Evolutionary conservation across 2,888 invertebrate species (phyloP).

Genomic region (Athalia rosae): DNA sequence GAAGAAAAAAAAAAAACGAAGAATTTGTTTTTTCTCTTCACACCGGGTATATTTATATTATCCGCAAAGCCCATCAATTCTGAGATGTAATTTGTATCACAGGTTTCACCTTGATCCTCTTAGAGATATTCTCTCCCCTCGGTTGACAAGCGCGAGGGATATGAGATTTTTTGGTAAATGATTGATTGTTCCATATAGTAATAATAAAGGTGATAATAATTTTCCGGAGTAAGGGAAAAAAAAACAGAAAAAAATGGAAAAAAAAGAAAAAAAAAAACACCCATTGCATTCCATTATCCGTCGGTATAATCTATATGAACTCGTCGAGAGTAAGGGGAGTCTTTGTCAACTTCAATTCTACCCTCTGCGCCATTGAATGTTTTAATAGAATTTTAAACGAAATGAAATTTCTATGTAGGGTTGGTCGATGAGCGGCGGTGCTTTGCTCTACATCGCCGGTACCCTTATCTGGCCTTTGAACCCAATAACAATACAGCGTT

Average conservation of each 20-base stretch:
- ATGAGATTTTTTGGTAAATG: constrained; percentile 20
- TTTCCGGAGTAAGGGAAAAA: neutral
- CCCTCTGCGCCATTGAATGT: constrained; percentile 15
- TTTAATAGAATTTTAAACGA: constrained; percentile 39
- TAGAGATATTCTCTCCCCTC: neutral
- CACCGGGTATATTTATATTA: neutral
- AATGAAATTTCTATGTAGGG: constrained; percentile 26
- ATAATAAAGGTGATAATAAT: neutral
- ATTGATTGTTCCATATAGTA: constrained; percentile 29
- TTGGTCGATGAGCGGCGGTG: neutral
- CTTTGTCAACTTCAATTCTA: constrained; percentile 35
- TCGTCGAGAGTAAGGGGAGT: constrained; percentile 13
- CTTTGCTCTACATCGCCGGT: constrained; percentile 1
- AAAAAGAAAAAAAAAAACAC: neutral
- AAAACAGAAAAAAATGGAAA: neutral
- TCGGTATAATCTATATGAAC: constrained; percentile 4
- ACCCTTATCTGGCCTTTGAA: neutral
- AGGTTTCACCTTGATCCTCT: neutral
- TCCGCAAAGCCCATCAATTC: neutral
- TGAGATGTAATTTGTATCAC: neutral
- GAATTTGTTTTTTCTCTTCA: neutral
- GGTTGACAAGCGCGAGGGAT: neutral
- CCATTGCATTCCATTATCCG: constrained; percentile 16
- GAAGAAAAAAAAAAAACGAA: neutral
- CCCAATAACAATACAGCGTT: constrained; percentile 14